Base-by-base conservation (phyloP, 2,888 invertebrate genomes). In the Atherix ibis region DNA sequence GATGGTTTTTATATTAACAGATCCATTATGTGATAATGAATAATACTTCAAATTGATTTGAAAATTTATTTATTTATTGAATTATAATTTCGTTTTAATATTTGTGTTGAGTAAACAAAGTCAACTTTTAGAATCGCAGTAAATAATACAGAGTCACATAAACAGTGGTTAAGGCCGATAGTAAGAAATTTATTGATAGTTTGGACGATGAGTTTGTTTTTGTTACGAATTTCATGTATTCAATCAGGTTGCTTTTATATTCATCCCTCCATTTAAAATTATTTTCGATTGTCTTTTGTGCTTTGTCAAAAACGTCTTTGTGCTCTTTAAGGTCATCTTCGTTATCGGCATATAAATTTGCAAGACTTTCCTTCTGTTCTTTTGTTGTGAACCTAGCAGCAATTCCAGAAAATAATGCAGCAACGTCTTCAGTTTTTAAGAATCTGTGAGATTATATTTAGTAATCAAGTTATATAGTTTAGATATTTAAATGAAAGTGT, bases 381-480 rank as follows among this genome's bases (percentile, higher is more conserved):
- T 44, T 9, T 6, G 49, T 50, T 3, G 59, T 58, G 34, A 59
- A 60, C 16, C 53, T 51, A 1, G 49, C 37, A 4, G 58, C 53
- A 35, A 61, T 48, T 31, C 46, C 48, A 14, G 56, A 52, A 36
- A 62, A 50, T 3, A 54, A 48, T 2, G 48, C 43, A 5, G 54
- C 58, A 6, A 56, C 56, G 9, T 32, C 27, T 8, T 19, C 19
- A 3, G n/a, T n/a, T 2, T 29, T 5, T 3, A 25, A 26, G 18
- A 38, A 35, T 4, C 35, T 32, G 27, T 10, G 27, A 18, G 17
- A 4, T 28, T n/a, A n/a, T n/a, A 30, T 13, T 10, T 4, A 3
- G 6, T 15, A 6, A 4, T 28, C 4, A n/a, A 27, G 27, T 6
- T 27, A 2, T 3, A 9, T 27, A 8, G n/a, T n/a, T n/a, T n/a